Conservation (phyloP, 2,888 invertebrate species). For the Megamerina dolium region DNA sequence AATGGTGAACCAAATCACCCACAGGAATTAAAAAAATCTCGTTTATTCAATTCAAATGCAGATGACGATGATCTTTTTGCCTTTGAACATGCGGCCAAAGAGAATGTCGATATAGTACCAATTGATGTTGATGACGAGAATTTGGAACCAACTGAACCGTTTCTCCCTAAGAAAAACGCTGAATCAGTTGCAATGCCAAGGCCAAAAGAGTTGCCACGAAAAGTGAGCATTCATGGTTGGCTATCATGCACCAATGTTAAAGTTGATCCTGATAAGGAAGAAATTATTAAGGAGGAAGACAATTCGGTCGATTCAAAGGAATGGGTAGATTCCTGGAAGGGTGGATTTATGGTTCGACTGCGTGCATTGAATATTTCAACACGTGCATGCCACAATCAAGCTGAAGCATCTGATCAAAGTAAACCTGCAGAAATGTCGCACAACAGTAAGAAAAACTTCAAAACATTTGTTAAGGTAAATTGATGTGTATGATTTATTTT, state of each 20-base stretch:
- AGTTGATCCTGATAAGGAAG: constrained; percentile 26
- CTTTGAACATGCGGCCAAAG: constrained; percentile 17
- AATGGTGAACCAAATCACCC: constrained; percentile 13
- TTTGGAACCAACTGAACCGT: constrained; percentile 24
- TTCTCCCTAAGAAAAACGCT: constrained; percentile 18
- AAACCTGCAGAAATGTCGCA: too few relatives aligned
- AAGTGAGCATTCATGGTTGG: constrained; percentile 35
- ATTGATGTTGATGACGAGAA: constrained; percentile 21
- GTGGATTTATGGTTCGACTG: constrained; percentile 35
- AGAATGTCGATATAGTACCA: background rate
- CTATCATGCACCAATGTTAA: constrained; percentile 37
- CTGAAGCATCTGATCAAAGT: constrained; percentile 2
- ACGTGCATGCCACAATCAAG: constrained; percentile 12
- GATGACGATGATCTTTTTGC: constrained; percentile 27
- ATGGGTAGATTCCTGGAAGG: constrained; percentile 35
- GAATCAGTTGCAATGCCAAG: constrained; percentile 17
- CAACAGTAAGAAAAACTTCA: constrained; percentile 35
- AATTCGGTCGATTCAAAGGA: constrained; percentile 15
- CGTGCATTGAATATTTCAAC: constrained; percentile 24
- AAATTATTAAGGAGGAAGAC: constrained; percentile 24
- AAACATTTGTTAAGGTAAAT: constrained; percentile 43
- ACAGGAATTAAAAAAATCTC: background rate
- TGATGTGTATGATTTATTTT: too few relatives aligned
- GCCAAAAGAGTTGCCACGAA: constrained; percentile 26
- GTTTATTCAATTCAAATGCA: background rate